These are phyloP conservation scores for Dermochelys coriacea DNA, from an alignment of 2,797 vertebrate genomes.

Conservation along the genomic window DNA sequence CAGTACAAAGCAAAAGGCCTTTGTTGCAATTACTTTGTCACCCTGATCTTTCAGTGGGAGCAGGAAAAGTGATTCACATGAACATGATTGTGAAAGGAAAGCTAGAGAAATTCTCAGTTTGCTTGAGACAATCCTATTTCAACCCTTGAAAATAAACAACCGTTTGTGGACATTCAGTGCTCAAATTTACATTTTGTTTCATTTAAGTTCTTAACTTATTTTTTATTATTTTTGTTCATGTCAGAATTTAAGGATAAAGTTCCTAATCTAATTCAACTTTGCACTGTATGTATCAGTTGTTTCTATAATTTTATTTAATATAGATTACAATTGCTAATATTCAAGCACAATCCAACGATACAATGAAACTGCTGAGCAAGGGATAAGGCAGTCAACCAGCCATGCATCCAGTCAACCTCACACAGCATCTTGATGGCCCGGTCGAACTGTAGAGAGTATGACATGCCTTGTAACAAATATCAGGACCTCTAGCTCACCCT, in stretches of 20 bases:
- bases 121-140: not conserved
- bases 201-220: not conserved
- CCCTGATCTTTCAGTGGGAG: not conserved
- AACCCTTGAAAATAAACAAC: rapidly evolving
- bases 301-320: not conserved
- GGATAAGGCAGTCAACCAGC: not conserved
- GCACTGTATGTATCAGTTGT: rapidly evolving
- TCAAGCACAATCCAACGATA: not conserved
- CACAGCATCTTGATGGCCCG: not conserved
- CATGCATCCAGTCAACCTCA: rapidly evolving
- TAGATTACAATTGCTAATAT: not conserved
- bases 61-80: not conserved
- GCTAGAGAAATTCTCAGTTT: not conserved
- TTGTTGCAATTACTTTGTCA: rapidly evolving
- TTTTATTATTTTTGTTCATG: not conserved
- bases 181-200: not conserved
- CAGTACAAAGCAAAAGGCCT: not conserved
- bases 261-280: not conserved
- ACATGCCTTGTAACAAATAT: not conserved
- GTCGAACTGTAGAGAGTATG: not conserved
- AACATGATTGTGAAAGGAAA: not conserved
- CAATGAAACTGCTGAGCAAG: not conserved
- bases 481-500: rapidly evolving
- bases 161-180: too few relatives aligned
- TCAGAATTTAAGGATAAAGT: not conserved